Evolutionary conservation across 2,888 invertebrate genomes (phyloP).

Genomic region (Leptinotarsa rubiginosa): DNA sequence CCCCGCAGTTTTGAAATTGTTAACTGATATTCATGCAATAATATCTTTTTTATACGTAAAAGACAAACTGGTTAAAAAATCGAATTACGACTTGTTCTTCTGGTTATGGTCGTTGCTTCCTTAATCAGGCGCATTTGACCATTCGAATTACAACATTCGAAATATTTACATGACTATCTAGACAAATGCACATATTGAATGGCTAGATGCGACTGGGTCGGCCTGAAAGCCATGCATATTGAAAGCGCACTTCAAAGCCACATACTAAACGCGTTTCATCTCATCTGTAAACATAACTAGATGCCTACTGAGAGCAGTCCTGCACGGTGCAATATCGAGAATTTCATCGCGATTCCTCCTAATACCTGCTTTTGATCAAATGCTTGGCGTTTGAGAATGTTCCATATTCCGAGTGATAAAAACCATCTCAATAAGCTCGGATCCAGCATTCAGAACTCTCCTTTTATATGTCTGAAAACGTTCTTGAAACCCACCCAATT

Average conservation of each 20-base stretch:
- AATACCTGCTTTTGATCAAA: constrained; percentile 35
- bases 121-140: too few species aligned
- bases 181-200: too few species aligned
- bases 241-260: neutral
- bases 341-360: constrained; percentile 32
- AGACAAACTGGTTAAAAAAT: too few species aligned
- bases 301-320: constrained; percentile 5
- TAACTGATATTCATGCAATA: too few species aligned
- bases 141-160: too few species aligned
- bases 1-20: too few species aligned
- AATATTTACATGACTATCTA: too few species aligned
- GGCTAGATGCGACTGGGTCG: neutral
- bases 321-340: constrained; percentile 32
- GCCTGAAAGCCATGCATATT: neutral
- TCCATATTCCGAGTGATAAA: constrained; percentile 38
- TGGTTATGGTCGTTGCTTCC: too few species aligned
- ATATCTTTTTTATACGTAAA: too few species aligned
- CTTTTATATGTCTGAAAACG: constrained; percentile 26
- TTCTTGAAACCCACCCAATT: constrained; percentile 35
- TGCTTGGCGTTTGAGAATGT: constrained; percentile 32
- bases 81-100: too few species aligned
- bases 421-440: constrained; percentile 36
- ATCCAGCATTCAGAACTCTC: constrained; percentile 21
- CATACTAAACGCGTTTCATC: constrained; percentile 7
- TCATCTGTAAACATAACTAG: constrained; percentile 20